phyloP scores from a whole-genome alignment of 2,888 invertebrate genomes.

The Gasteruption jaculator region DNA sequence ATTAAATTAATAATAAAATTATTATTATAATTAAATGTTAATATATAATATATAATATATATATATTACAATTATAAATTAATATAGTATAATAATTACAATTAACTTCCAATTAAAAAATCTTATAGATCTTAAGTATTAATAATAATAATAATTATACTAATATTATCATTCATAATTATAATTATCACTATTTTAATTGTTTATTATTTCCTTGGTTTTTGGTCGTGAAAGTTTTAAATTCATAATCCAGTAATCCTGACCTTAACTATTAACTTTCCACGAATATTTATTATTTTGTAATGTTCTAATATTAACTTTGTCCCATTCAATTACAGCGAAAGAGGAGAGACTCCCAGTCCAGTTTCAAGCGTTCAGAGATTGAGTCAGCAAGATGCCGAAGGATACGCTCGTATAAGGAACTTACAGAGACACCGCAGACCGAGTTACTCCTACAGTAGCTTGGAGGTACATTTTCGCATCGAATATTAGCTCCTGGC shows the following conservation, averaged over 20 bases:
- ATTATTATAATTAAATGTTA: too few species aligned
- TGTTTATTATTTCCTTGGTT: conserved; percentile 1
- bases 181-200: neutral
- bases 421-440: conserved; percentile 64
- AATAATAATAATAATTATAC: too few species aligned
- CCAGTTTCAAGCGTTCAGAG: conserved; percentile 85
- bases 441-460: conserved; percentile 63
- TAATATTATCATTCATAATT: neutral
- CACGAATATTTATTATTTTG: too few species aligned
- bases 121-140: too few species aligned
- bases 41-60: too few species aligned
- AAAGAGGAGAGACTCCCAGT: conserved; percentile 74
- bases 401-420: conserved; percentile 71
- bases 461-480: conserved; percentile 36
- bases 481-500: neutral
- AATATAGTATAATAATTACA: too few species aligned
- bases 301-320: conserved; percentile 4
- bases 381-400: conserved; percentile 70
- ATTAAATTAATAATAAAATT: too few species aligned
- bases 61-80: too few species aligned
- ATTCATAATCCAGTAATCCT: too few species aligned
- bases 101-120: too few species aligned
- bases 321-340: conserved; percentile 53
- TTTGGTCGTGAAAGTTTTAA: too few species aligned
- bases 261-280: too few species aligned